Conservation (phyloP, 2,888 invertebrate species). For the Cataglyphis livida region DNA sequence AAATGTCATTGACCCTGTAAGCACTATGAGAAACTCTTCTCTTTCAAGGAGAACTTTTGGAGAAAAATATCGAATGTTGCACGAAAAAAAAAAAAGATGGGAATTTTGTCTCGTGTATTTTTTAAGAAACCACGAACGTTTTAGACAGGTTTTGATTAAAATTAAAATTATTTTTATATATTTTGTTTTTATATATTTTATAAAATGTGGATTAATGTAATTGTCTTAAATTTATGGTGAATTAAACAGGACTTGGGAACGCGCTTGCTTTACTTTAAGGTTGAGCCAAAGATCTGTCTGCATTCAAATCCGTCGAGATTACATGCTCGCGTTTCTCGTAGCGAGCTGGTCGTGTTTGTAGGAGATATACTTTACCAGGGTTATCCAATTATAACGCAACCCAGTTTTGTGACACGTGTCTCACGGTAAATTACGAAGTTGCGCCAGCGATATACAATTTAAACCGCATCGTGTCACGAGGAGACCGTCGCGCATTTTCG, state of each 20-base stretch:
- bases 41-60: neutral
- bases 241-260: constrained; percentile 9
- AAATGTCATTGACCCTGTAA: constrained; percentile 45
- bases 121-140: neutral
- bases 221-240: constrained; percentile 20
- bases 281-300: neutral
- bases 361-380: constrained; percentile 34
- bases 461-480: constrained; percentile 40
- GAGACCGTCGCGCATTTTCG: constrained; percentile 6
- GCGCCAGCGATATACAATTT: constrained; percentile 20
- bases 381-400: constrained; percentile 54
- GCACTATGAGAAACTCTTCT: constrained; percentile 17
- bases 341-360: neutral
- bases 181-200: neutral
- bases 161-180: neutral
- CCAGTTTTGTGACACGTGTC: constrained; percentile 46
- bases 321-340: constrained; percentile 11
- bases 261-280: constrained; percentile 12
- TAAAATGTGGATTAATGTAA: neutral
- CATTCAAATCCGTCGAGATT: constrained; percentile 41
- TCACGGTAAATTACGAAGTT: constrained; percentile 48
- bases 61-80: constrained; percentile 2
- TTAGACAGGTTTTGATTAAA: neutral
- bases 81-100: neutral
- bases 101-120: neutral